Base-by-base conservation (phyloP, 2,797 vertebrate species). In the Buphagus erythrorhynchus region DNA sequence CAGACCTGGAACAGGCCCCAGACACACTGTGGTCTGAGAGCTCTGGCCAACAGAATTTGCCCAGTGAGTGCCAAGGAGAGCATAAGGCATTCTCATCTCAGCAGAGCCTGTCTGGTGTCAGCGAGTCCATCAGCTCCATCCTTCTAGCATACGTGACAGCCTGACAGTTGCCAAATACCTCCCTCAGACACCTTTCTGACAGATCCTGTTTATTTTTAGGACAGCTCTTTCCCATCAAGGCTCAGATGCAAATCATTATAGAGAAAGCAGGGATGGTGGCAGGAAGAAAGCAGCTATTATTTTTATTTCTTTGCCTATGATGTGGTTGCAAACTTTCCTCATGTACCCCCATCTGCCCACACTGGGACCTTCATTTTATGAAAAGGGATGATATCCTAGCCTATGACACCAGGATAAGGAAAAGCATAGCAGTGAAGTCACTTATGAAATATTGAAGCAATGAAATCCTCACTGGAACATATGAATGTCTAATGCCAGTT, bases 151-250 rank as follows among this genome's bases (percentile, higher is more conserved):
- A 75, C 43, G 46, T 95, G 95, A 94, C 96, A 97, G 94, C 73
- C 94, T 84, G 92, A 78, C 95, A 95, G 91, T 81, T 95, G 96
- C 95, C 95, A 95, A 42, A 79, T 88, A 65, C 94, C 93, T 97
- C 95, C 94, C 83, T 96, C 96, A 96, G 95, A 96, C 96, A 97
- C 96, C 94, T 97, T 96, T 78, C 95, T 95, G 95, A 94, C 89
- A 3, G 87, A 85, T 96, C 93, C 89, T 90, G 96, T 49, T 96
- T 97, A 96, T 96, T 97, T 97, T 97, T 96, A 96, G 96, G 95
- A 86, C 82, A 88, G 79, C 82, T 96, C 73, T 86, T 94, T 81
- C 80, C 93, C 90, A 81, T 65, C 84, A 58, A 46, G 49, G 65
- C 93, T 94, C 78, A 79, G 72, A 89, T 86, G 84, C 4, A 57